Conservation (phyloP, 1,140 invertebrate genomes). For the Cyphomyrmex costatus region DNA sequence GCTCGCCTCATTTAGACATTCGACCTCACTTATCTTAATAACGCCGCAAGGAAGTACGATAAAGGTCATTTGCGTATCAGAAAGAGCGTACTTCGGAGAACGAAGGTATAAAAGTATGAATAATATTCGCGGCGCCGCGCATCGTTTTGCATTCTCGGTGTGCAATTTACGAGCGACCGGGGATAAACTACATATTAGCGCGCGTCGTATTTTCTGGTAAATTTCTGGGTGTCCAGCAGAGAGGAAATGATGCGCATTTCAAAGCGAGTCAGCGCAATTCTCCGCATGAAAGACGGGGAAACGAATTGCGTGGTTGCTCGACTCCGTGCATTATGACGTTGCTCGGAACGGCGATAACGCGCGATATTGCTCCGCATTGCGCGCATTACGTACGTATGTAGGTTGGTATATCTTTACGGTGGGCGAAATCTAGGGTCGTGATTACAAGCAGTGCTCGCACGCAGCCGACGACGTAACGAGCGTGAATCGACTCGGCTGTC, state of each 20-base stretch:
- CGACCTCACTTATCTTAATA: conserved; percentile 45
- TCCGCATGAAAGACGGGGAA: conserved; percentile 9
- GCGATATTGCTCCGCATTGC: not conserved
- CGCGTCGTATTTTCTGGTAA: conserved; percentile 9
- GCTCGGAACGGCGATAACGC: conserved; percentile 34
- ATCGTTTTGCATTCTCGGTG: conserved; percentile 20
- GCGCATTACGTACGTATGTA: conserved; percentile 15
- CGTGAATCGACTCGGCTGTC: conserved; percentile 39
- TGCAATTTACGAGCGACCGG: conserved; percentile 18
- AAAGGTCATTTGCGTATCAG: conserved; percentile 40
- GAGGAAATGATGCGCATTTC: conserved; percentile 9
- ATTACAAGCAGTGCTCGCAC: conserved; percentile 39
- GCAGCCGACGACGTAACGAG: conserved; percentile 39
- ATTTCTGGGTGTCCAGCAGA: not conserved
- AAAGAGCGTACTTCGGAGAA: not conserved
- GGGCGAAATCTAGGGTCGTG: conserved; percentile 43
- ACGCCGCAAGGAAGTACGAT: not conserved
- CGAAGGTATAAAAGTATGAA: conserved; percentile 30
- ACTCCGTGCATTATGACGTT: conserved; percentile 39
- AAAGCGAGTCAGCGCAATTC: conserved; percentile 13
- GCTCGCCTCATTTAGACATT: not conserved
- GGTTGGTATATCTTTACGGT: conserved; percentile 49
- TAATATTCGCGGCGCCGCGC: conserved; percentile 3
- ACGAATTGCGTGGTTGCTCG: conserved; percentile 2
- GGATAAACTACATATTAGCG: conserved; percentile 19